Base-by-base conservation (phyloP, 2,797 vertebrate species). In the Streptopelia turtur region DNA sequence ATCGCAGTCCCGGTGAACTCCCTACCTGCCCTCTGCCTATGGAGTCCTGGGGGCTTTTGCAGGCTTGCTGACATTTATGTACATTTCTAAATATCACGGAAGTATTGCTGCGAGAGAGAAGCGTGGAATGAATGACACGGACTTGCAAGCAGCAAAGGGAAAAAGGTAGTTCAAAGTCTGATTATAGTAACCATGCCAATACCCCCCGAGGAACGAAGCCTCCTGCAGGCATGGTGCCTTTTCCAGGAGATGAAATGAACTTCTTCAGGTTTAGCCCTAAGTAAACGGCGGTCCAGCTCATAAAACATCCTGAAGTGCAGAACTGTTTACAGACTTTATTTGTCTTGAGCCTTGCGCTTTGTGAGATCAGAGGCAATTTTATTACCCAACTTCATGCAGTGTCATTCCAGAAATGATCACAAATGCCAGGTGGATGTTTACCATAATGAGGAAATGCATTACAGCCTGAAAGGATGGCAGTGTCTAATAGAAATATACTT, bases 301-400 rank as follows among this genome's bases (percentile, higher is more conserved):
- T 95, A 95, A 95, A 96, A 82, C 93, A 78, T 81, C 75, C 83
- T 91, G 60, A 78, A 61, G 14, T 45, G 61, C 91, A 96, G 94
- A 83, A 66, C 77, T 95, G 96, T 97, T 96, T 97, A 91, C 96
- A 97, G 96, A 94, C 80, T 93, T 89, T 91, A 92, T 96, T 97
- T 93, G 92, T 94, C 94, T 95, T 86, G 89, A 94, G 94, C 79
- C 83, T 76, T 53, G 72, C 1, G 39, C 72, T 96, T 88, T 88
- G 84, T 81, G 80, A 87, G 93, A 92, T 94, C 91, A 93, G 92
- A 95, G 64, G 95, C 55, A 74, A 83, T 94, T 96, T 94, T 94
- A 93, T 97, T 96, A 91, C 86, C 72, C 69, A 82, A 56, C 90
- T 95, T 94, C 93, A 82, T 87, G 63, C 90, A 63, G 1, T 39